Base-by-base conservation (phyloP, 1,140 invertebrate genomes). In the Anastrepha obliqua region DNA sequence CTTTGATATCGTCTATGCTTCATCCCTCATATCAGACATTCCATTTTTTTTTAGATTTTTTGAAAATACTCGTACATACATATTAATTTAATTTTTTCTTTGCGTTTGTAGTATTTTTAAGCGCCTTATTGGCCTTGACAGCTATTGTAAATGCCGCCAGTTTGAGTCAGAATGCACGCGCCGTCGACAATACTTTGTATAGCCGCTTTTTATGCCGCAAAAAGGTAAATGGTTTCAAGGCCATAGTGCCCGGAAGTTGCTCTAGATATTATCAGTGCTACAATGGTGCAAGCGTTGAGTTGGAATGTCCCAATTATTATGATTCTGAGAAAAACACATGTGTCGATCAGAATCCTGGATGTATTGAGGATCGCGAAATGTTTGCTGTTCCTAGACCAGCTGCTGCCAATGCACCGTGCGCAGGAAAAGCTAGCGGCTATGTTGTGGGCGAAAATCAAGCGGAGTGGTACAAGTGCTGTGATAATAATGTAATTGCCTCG, bases 191-290 rank as follows among this genome's bases (percentile, higher is more conserved):
- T 64, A 67, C 88, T n/a, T 58, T 91, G 3, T 92, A 91, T 13
- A 89, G 89, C 5, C 89, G 90, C 51, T 91, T 87, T 81, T 88
- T 92, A 2, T 92, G 91, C 86, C 55, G 60, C n/a, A 85, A 89
- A 17, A 91, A 90, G 78, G 7, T 74, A 1, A 86, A 92, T 88
- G 91, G 91, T 44, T 91, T 91, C 87, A 89, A 89, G 13, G 88
- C 90, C 15, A 70, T 92, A 2, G 91, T 92, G 2, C 91, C 91
- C 1, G 91, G 91, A n/a, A 91, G 90, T 58, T 92, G 91, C 87
- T 91, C 91, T 5, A 89, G 89, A 64, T 92, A 90, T 88, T 92
- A 91, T 47, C 90, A 91, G 85, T 92, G 91, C 44, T 90, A 90
- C 87, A 89, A 88, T 44, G 90, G 90, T 11, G 85, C 81, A 3